Base-by-base conservation (phyloP, 2,113 vertebrate genomes). In the Eira barbara region DNA sequence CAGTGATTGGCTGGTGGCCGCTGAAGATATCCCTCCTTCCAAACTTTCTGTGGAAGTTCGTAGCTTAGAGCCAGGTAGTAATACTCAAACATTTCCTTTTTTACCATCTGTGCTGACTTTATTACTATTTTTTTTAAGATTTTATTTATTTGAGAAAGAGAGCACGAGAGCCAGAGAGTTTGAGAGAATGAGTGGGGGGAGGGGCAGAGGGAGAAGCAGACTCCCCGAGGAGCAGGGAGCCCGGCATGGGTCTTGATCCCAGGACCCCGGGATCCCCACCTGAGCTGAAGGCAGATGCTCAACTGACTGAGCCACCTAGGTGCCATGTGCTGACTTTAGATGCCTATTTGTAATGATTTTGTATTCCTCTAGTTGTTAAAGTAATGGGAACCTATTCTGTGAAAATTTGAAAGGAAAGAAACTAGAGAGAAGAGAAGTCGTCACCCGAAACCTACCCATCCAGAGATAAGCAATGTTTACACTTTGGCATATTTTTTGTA, bases 11-110 rank as follows among this genome's bases (percentile, higher is more conserved):
- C 96, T 99, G 0, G 85, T 99, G 0, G 99, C 99, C 0, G 99
- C 99, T 0, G 99, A 99, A 82, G 99, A 99, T 80, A 99, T 99
- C 94, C 99, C 99, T 0, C 99, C 99, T 55, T 99, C 99, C 61
- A 99, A 99, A 93, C 99, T 99, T 27, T 99, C 99, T 0, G 99
- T 99, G 98, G 99, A 99, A 99, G 99, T 99, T 61, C 99, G 99
- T 2, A 99, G 98, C 83, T 99, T 99, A 98, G 99, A 99, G 96
- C 99, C 99, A 98, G 99, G 99, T 99, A 99, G 96, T 74, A 20
- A 81, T 84, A 78, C 61, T 49, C 36, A 92, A 7, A 34, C 20
- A 4, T 89, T 67, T 67, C n/a, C 6, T 18, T 88, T 34, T 29
- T 10, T 27, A 49, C 18, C 1, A 13, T 55, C 20, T 17, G 0